Conservation (phyloP, 2,888 invertebrate genomes). For the Leptopilina myrica region DNA sequence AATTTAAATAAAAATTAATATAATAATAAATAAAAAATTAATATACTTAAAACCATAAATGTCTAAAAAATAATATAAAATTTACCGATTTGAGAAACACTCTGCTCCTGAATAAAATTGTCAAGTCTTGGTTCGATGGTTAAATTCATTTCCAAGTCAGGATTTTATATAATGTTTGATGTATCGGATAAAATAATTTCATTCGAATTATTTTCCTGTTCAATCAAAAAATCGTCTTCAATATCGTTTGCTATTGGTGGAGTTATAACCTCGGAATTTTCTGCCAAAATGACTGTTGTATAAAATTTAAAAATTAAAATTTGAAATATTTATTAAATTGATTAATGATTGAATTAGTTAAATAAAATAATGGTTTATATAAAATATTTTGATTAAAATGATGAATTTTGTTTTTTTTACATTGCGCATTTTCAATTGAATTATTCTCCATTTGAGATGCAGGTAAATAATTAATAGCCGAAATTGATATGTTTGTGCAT, state of each 20-base stretch:
- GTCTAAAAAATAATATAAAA: slow-evolving; percentile 5
- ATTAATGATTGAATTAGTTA: not conserved
- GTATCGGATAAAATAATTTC: too few species aligned
- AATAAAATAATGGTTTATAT: not conserved
- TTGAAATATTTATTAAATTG: not conserved
- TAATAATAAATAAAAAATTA: not conserved
- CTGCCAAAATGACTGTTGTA: not conserved
- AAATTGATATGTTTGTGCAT: not conserved
- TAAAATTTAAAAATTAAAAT: not conserved
- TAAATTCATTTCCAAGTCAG: too few species aligned
- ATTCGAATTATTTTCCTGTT: not conserved
- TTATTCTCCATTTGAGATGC: not conserved
- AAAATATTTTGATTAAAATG: not conserved
- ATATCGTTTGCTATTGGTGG: too few species aligned
- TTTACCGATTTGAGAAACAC: not conserved
- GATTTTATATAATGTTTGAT: too few species aligned
- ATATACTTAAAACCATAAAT: slow-evolving; percentile 5
- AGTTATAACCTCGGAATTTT: too few species aligned
- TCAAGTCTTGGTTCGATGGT: too few species aligned
- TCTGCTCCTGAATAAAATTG: not conserved
- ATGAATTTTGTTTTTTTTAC: not conserved
- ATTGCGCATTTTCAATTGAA: not conserved
- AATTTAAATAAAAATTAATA: not conserved
- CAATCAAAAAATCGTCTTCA: not conserved
- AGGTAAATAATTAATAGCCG: not conserved